A percentile compares a stretch with the other conserved stretches of the same genome.
phyloP scores from a whole-genome alignment of 2,797 vertebrate species.

The Lithobates sylvaticus region DNA sequence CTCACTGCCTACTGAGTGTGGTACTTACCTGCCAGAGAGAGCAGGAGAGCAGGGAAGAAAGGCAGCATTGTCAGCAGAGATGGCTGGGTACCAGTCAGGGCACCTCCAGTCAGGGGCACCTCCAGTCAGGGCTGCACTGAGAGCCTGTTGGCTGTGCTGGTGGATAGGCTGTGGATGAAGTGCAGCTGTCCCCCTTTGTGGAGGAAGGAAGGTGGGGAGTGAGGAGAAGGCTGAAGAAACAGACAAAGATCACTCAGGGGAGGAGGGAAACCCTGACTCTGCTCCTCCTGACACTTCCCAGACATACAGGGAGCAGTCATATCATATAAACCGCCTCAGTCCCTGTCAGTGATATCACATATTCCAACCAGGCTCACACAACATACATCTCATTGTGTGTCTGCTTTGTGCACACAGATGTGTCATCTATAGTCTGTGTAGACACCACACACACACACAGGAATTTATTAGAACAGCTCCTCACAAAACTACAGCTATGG shows the following conservation, averaged over 20 bases:
- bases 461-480: too few relatives aligned
- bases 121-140: conserved; percentile 3
- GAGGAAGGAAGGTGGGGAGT: conserved; percentile 35
- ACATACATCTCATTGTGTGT: not conserved
- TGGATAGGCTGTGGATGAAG: conserved; percentile 47
- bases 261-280: conserved; percentile 11
- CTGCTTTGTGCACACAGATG: not conserved
- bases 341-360: not conserved
- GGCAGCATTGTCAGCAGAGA: conserved; percentile 25
- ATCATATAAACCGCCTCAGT: not conserved
- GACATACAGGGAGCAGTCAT: conserved; percentile 31
- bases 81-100: conserved; percentile 33
- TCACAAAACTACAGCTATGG: too few relatives aligned
- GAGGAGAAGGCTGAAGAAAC: conserved; percentile 24
- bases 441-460: too few relatives aligned
- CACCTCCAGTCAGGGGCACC: conserved; percentile 41
- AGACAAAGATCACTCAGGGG: conserved; percentile 48
- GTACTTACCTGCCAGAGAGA: conserved; percentile 48
- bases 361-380: not conserved
- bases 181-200: conserved; percentile 42
- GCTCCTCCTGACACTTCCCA: conserved; percentile 54
- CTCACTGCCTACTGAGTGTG: not conserved
- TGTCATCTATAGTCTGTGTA: not conserved
- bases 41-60: conserved; percentile 11
- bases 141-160: conserved; percentile 19